Percentiles rank a stretch among this genome's conserved stretches.
Evolutionary conservation across 2,113 vertebrate species (phyloP).

Genomic region (Lutjanus erythropterus): DNA sequence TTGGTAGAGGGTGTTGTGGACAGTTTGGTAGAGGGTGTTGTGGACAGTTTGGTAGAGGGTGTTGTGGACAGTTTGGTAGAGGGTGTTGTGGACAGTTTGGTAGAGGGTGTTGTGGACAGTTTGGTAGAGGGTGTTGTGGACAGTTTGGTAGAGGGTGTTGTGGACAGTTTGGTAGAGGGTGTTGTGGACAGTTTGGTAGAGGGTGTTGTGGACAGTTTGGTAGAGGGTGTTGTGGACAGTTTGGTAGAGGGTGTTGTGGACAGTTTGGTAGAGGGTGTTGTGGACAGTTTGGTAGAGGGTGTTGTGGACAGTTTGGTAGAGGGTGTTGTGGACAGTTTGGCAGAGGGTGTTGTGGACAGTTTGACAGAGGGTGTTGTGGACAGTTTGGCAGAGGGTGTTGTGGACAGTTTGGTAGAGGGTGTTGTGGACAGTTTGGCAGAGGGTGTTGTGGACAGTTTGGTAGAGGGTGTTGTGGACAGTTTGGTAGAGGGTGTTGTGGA

Average conservation of each 20-base stretch:
- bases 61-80: constrained; percentile 85
- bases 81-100: not conserved
- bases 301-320: constrained; percentile 85
- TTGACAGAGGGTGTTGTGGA: constrained; percentile 36
- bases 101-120: constrained; percentile 88
- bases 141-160: constrained; percentile 82
- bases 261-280: constrained; percentile 70
- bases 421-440: constrained; percentile 54
- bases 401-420: constrained; percentile 80
- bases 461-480: not conserved
- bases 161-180: constrained; percentile 80
- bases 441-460: constrained; percentile 87
- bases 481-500: constrained; percentile 85
- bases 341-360: constrained; percentile 88
- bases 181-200: constrained; percentile 72
- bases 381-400: constrained; percentile 83
- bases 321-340: not conserved
- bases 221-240: not conserved
- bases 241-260: constrained; percentile 85
- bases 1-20: constrained; percentile 85
- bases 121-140: constrained; percentile 36
- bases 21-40: constrained; percentile 70
- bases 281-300: constrained; percentile 77
- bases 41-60: constrained; percentile 77
- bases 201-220: constrained; percentile 83